Base-by-base conservation (phyloP, 2,888 invertebrate genomes). In the Teleiodes luculella region DNA sequence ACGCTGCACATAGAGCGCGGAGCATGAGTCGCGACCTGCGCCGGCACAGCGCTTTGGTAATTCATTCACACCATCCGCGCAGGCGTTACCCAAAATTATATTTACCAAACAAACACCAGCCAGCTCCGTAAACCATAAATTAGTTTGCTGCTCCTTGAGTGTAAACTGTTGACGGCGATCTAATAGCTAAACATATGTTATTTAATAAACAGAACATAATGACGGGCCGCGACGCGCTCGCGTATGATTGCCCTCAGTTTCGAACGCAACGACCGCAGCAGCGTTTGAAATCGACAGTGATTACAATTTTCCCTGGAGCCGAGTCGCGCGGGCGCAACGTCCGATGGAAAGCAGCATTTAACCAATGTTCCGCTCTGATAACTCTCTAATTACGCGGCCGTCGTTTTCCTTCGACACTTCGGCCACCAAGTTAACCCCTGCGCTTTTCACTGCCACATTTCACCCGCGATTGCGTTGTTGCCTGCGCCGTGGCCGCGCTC, bases 301-400 rank as follows among this genome's bases (percentile, higher is more conserved):
- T 87, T 87, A 83, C 86, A 81, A 87, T 86, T 88, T 88, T 86
- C 88, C 87, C 86, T 84, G 80, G 79, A 80, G 80, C 79, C 74
- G 74, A 74, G 74, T 81, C 82, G 85, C 83, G 81, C 84, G 78
- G 76, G 82, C 85, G 84, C 87, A 86, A 86, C 78, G 86, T 85
- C 83, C 86, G 89, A 87, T 89, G 87, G 88, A 88, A 88, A 89
- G 87, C 86, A 84, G 77, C 83, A 83, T 86, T 89, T 86, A 86
- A 83, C 89, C 86, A 87, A 88, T 88, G 88, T 86, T 86, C 77
- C 78, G 87, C 86, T 88, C 89, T 88, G 83, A 89, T 88, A 86
- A 87, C 83, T 84, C 81, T 86, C 80, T 87, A 87, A 89, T 87
- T 88, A 83, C 83, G 77, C 75, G 67, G 80, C 67, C 59, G 70